Conservation (phyloP, 2,797 vertebrate genomes). For the Amphiprion clarkii region DNA sequence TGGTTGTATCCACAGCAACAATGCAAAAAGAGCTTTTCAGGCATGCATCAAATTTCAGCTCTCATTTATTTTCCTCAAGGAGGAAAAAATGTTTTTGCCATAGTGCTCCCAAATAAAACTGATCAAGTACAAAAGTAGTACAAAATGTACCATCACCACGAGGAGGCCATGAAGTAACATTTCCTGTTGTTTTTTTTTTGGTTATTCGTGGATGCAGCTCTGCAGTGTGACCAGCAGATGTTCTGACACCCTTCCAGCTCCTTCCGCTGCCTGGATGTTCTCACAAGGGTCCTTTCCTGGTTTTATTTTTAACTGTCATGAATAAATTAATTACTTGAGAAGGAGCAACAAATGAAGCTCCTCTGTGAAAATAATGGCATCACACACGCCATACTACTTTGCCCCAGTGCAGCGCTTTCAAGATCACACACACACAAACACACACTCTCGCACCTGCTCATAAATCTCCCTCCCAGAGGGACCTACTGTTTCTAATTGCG, state of each 20-base stretch:
- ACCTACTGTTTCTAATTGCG: slow-evolving; percentile 72
- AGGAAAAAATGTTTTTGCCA: slow-evolving; percentile 5
- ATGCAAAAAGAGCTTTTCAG: slow-evolving; percentile 29
- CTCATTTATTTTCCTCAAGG: slow-evolving; percentile 22
- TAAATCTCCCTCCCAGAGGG: slow-evolving; percentile 71
- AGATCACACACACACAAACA: slow-evolving; percentile 20
- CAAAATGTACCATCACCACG: not conserved
- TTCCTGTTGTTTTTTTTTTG: slow-evolving; percentile 19
- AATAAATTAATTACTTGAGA: slow-evolving; percentile 74
- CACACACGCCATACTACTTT: slow-evolving; percentile 19
- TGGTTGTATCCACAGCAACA: slow-evolving; percentile 13
- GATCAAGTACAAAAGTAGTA: slow-evolving; percentile 16
- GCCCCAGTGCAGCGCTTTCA: slow-evolving; percentile 39
- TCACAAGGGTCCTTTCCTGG: slow-evolving; percentile 58
- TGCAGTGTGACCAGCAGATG: slow-evolving; percentile 41
- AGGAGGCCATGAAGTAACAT: slow-evolving; percentile 9
- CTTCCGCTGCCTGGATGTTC: slow-evolving; percentile 45
- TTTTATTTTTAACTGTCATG: slow-evolving; percentile 73
- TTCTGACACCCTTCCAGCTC: slow-evolving; percentile 68
- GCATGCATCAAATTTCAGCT: slow-evolving; percentile 8
- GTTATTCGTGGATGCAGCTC: slow-evolving; percentile 15
- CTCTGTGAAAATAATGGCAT: slow-evolving; percentile 60
- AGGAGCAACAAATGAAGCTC: slow-evolving; percentile 64
- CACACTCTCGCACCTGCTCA: slow-evolving; percentile 57
- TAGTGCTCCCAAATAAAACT: slow-evolving; percentile 32